Evolutionary conservation across 2,113 vertebrate genomes (phyloP).

Genomic region (Mormyrus iriodes): DNA sequence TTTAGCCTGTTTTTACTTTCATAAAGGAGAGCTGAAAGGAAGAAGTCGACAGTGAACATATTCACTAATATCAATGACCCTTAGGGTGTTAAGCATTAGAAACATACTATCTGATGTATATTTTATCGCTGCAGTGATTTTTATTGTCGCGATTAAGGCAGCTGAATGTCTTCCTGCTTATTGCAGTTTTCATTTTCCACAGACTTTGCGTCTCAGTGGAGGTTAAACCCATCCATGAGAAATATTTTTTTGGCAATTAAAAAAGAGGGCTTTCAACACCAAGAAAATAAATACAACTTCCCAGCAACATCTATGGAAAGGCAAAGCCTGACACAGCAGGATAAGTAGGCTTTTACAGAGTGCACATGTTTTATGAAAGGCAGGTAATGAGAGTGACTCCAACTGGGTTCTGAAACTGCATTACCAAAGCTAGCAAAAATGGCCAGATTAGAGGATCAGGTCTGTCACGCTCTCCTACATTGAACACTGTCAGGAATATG

Average conservation of each 20-base stretch:
- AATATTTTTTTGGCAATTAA: not conserved
- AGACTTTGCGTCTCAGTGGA: not conserved
- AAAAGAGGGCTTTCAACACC: not conserved
- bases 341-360: not conserved
- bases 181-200: not conserved
- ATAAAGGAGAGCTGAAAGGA: not conserved
- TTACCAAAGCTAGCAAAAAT: not conserved
- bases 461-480: not conserved
- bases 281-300: not conserved
- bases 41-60: conserved; percentile 29
- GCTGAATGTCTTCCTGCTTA: conserved; percentile 53
- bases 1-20: not conserved
- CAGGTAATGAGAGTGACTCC: not conserved
- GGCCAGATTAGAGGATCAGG: not conserved
- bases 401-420: not conserved
- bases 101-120: conserved; percentile 57
- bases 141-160: conserved; percentile 57
- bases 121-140: conserved; percentile 63
- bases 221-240: not conserved
- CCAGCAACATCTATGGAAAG: not conserved
- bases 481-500: not conserved
- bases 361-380: not conserved
- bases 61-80: conserved; percentile 45
- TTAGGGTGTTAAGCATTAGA: conserved; percentile 56
- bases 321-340: not conserved